Evolutionary conservation across 2,113 vertebrate genomes (phyloP).

Genomic region (Gambusia affinis): DNA sequence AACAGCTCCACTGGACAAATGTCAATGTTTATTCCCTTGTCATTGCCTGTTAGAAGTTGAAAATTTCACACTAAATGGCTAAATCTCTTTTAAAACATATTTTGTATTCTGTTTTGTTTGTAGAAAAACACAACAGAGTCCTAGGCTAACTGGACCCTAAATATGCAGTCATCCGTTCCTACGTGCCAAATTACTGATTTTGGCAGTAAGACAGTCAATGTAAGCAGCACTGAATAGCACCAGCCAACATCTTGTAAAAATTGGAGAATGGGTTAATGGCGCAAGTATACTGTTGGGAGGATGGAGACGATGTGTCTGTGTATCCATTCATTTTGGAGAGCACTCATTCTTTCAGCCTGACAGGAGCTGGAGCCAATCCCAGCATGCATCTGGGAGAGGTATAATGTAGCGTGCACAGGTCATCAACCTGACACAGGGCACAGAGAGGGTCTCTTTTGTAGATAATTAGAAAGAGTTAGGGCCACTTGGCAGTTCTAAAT

Average conservation of each 20-base stretch:
- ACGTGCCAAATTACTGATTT: slow-evolving; percentile 24
- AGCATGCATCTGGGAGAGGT: slow-evolving; percentile 18
- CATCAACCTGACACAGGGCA: background rate
- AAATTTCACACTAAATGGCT: background rate
- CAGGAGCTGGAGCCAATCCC: background rate
- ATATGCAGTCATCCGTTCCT: slow-evolving; percentile 10
- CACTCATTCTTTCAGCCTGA: slow-evolving; percentile 20
- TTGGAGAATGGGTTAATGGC: slow-evolving; percentile 18
- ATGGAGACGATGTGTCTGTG: slow-evolving; percentile 6
- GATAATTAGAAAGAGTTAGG: slow-evolving; percentile 17
- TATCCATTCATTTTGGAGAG: slow-evolving; percentile 16
- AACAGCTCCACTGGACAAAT: background rate
- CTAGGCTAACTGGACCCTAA: background rate
- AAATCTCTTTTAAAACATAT: background rate
- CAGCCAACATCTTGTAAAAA: slow-evolving; percentile 24
- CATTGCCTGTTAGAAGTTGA: background rate
- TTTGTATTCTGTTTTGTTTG: background rate
- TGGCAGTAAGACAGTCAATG: slow-evolving; percentile 16
- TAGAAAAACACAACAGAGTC: background rate
- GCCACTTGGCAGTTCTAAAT: slow-evolving; percentile 10
- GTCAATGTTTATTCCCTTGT: background rate
- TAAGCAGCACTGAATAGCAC: slow-evolving; percentile 34
- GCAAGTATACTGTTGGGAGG: background rate
- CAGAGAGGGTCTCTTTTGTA: slow-evolving; percentile 16
- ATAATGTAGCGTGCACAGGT: slow-evolving; percentile 1